Evolutionary conservation across 2,797 vertebrate genomes (phyloP).

Genomic region (Glossophaga mutica): DNA sequence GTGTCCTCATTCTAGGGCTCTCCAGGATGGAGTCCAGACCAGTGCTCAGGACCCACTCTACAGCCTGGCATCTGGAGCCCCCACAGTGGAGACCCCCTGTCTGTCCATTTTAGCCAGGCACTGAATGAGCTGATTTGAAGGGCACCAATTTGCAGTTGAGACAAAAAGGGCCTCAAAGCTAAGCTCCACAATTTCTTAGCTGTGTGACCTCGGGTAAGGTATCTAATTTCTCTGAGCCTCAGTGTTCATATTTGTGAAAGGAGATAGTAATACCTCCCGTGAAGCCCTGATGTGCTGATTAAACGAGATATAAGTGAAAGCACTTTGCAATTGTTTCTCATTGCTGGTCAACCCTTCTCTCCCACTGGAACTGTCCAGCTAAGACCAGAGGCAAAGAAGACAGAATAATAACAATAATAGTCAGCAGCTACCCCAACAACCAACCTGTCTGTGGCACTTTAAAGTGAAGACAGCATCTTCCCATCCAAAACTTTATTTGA

Average conservation of each 20-base stretch:
- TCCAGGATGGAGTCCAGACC: background rate
- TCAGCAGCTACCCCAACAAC: background rate
- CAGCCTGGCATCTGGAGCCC: background rate
- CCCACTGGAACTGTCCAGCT: background rate
- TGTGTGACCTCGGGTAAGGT: background rate
- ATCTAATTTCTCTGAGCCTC: background rate
- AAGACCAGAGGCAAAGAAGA: slow-evolving; percentile 1
- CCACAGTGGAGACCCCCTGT: background rate
- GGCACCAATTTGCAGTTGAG: background rate
- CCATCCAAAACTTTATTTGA: background rate
- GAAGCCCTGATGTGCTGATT: background rate
- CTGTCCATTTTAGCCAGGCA: background rate
- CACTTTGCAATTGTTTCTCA: background rate
- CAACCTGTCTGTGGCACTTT: background rate
- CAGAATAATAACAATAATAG: background rate
- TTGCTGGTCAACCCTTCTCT: background rate
- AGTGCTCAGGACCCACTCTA: background rate
- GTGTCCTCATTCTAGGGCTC: background rate
- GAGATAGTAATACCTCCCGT: background rate
- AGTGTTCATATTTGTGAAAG: background rate
- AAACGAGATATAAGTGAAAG: background rate
- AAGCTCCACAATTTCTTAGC: background rate
- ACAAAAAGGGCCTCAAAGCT: background rate
- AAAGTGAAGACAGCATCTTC: background rate
- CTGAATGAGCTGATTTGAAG: background rate